Conservation (phyloP, 2,888 invertebrate genomes). For the Laspeyria flexula region DNA sequence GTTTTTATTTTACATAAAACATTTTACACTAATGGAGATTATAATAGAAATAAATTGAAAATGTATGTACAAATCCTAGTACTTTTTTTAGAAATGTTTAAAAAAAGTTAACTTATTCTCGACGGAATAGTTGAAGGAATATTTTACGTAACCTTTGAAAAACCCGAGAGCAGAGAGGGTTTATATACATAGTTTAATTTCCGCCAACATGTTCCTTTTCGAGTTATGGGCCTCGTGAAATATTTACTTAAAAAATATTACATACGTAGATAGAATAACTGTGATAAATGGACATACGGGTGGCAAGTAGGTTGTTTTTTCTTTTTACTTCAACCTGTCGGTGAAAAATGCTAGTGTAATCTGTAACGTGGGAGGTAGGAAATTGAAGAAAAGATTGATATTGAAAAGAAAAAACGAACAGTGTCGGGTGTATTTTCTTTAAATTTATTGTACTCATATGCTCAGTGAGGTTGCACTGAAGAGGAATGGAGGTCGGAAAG, state of each 20-base stretch:
- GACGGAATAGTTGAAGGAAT: not conserved
- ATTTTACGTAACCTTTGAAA: not conserved
- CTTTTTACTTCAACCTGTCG: conserved; percentile 17
- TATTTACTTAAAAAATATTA: conserved; percentile 18
- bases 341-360: conserved; percentile 24
- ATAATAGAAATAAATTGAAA: too few species aligned
- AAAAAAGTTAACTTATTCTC: too few species aligned
- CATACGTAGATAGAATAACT: conserved; percentile 6
- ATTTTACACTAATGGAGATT: too few species aligned
- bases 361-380: conserved; percentile 26
- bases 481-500: too few species aligned
- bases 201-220: conserved; percentile 4
- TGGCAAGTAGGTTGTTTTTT: conserved; percentile 11
- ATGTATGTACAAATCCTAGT: too few species aligned
- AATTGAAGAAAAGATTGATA: conserved; percentile 44
- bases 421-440: conserved; percentile 8
- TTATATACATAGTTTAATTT: conserved; percentile 14
- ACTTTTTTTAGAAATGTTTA: not conserved
- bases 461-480: not conserved
- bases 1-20: too few species aligned
- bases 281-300: conserved; percentile 19
- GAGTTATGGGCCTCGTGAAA: conserved; percentile 5
- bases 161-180: not conserved
- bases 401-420: conserved; percentile 18
- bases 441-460: conserved; percentile 3